Conservation (phyloP, 92 coral and sea anemone species). For the Epizoanthus rinbou region DNA sequence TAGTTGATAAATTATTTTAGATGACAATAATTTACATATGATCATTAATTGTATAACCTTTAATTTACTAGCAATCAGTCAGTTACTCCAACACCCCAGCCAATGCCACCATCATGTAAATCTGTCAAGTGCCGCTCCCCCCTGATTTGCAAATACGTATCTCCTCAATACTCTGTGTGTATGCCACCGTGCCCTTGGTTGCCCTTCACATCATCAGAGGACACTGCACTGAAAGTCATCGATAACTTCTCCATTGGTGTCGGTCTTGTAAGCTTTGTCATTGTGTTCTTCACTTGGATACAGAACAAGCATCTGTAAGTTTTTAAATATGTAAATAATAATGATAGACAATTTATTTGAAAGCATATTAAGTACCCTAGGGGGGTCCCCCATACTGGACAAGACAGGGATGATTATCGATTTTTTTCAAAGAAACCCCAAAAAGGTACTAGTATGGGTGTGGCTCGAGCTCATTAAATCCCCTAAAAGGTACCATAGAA, state of each 20-base stretch:
- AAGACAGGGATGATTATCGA: no score
- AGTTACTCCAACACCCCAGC: background rate
- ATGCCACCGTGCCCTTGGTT: conserved; percentile 61
- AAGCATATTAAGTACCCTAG: no score
- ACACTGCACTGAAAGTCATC: conserved; percentile 49
- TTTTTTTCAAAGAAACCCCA: no score
- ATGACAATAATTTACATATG: background rate
- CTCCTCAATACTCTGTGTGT: conserved; percentile 26
- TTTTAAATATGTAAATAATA: no score
- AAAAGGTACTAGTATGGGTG: no score
- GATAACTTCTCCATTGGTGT: conserved; percentile 72
- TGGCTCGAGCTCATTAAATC: no score
- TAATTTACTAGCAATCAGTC: background rate
- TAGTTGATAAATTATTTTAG: background rate
- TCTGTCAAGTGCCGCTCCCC: background rate
- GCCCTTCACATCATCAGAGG: conserved; percentile 48
- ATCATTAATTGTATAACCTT: background rate
- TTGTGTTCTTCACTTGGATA: conserved; percentile 80
- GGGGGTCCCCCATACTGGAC: no score
- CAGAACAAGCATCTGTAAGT: conserved; percentile 84
- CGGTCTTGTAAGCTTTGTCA: conserved; percentile 64
- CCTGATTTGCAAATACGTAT: background rate
- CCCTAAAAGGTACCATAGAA: no score
- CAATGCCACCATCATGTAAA: background rate
- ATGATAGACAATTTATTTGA: no score